phyloP scores from a whole-genome alignment of 53 echinoderm and acorn worm genomes.

The Paelopatides confundens region DNA sequence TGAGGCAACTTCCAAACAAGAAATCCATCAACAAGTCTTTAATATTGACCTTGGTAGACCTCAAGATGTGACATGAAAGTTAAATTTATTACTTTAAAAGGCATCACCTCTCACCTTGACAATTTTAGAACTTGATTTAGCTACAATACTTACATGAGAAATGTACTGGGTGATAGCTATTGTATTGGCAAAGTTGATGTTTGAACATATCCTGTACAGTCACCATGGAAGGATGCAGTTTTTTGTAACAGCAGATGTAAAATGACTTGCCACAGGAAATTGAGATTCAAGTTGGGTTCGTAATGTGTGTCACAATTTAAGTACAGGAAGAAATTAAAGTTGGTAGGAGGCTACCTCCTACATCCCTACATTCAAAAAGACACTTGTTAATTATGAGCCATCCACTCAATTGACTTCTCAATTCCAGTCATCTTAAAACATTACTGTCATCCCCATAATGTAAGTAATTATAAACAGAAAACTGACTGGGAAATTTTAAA shows the following conservation, averaged over 20 bases:
- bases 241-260: constrained; percentile 37
- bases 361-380: background rate
- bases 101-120: background rate
- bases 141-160: background rate
- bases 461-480: too few species aligned
- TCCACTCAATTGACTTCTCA: background rate
- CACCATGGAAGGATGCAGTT: constrained; percentile 34
- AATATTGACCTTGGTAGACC: too few species aligned
- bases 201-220: constrained; percentile 41
- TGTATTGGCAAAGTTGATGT: constrained; percentile 7
- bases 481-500: too few species aligned
- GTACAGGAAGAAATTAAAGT: constrained; percentile 25
- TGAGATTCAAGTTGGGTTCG: constrained; percentile 28
- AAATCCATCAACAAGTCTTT: too few species aligned
- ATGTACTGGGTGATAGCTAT: background rate
- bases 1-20: too few species aligned
- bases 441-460: too few species aligned
- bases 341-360: background rate
- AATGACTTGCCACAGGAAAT: constrained; percentile 33
- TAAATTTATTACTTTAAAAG: too few species aligned
- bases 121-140: background rate
- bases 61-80: too few species aligned
- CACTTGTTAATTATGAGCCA: background rate
- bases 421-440: too few species aligned
- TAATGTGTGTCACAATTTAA: constrained; percentile 41